Percentiles rank a stretch among this genome's conserved stretches.
phyloP scores from a whole-genome alignment of 2,888 invertebrate genomes.

The Cylindroiulus punctatus region DNA sequence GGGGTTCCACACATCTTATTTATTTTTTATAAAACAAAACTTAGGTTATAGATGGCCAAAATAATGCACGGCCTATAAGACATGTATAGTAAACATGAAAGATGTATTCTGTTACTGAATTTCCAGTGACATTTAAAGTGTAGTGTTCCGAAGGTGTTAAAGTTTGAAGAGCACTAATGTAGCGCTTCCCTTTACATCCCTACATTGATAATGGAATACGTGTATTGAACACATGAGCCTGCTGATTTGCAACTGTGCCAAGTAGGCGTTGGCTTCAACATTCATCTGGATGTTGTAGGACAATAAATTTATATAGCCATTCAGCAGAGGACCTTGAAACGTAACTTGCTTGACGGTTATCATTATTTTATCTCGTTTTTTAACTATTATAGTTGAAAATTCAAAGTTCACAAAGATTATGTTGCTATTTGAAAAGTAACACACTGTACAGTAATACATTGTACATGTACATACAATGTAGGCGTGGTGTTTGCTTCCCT shows the following conservation, averaged over 20 bases:
- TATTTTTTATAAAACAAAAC: too few species aligned
- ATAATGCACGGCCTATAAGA: too few species aligned
- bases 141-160: too few species aligned
- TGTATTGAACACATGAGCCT: not conserved
- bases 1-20: too few species aligned
- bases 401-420: not conserved
- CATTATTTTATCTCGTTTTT: not conserved
- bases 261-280: not conserved
- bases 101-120: too few species aligned
- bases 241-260: not conserved
- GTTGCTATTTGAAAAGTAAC: constrained; percentile 21
- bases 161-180: too few species aligned
- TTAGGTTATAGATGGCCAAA: too few species aligned
- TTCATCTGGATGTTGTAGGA: not conserved
- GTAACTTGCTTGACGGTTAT: not conserved
- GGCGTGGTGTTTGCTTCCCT: not conserved
- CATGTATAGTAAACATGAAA: too few species aligned
- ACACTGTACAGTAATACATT: not conserved
- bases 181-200: too few species aligned
- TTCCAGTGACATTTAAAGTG: too few species aligned
- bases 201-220: not conserved
- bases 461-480: too few species aligned
- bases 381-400: not conserved
- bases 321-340: not conserved
- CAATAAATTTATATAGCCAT: not conserved